These are phyloP conservation scores for Acestrorhynchus altus DNA, from an alignment of 2,797 vertebrate species.

Conservation along the genomic window DNA sequence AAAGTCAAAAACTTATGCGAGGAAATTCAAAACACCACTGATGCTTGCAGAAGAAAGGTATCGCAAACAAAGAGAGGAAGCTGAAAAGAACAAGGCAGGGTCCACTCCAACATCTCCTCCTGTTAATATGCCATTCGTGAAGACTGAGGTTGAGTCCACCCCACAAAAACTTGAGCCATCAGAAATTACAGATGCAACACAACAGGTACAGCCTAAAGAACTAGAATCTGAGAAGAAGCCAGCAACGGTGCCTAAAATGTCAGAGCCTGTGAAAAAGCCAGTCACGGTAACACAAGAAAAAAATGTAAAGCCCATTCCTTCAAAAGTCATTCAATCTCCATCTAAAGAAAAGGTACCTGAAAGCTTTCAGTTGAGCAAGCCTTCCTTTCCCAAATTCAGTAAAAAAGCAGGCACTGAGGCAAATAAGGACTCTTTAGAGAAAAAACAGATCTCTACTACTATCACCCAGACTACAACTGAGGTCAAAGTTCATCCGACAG, in stretches of 20 bases:
- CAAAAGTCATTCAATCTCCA: no score
- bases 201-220: slow-evolving; percentile 50
- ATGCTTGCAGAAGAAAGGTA: slow-evolving; percentile 93
- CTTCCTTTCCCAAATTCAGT: slow-evolving; percentile 65
- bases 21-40: slow-evolving; percentile 94
- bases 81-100: slow-evolving; percentile 71
- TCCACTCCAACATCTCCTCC: slow-evolving; percentile 70
- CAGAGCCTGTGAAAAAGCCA: slow-evolving; percentile 55
- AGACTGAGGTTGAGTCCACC: slow-evolving; percentile 37
- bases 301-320: slow-evolving; percentile 59
- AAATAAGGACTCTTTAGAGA: slow-evolving; percentile 61
- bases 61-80: slow-evolving; percentile 83
- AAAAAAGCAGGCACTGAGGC: slow-evolving; percentile 67
- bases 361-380: slow-evolving; percentile 66
- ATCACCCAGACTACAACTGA: slow-evolving; percentile 56
- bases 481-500: slow-evolving; percentile 62
- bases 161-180: slow-evolving; percentile 49
- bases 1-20: slow-evolving; percentile 76
- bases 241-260: slow-evolving; percentile 45
- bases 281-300: slow-evolving; percentile 49
- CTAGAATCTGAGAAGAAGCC: slow-evolving; percentile 56
- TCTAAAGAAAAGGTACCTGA: slow-evolving; percentile 36
- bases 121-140: slow-evolving; percentile 31
- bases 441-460: slow-evolving; percentile 58
- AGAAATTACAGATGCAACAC: slow-evolving; percentile 51